A percentile compares a stretch with the other conserved stretches of the same genome.
These are phyloP conservation scores for Alaudala cheleensis DNA, from an alignment of 2,113 vertebrate genomes.

Conservation along the genomic window DNA sequence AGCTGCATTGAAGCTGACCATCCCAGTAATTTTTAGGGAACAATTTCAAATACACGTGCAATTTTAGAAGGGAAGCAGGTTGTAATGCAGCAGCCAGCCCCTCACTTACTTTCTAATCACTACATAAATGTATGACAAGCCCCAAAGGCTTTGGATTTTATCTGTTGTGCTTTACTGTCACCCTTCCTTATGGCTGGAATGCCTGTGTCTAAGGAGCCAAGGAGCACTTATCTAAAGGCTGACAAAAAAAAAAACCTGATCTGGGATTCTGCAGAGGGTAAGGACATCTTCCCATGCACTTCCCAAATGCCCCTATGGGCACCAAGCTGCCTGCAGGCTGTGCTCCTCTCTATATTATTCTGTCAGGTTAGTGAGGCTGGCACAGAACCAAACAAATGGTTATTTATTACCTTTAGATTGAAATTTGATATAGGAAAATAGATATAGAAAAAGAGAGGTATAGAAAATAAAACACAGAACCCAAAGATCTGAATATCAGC, in stretches of 20 bases:
- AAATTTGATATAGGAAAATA: not conserved
- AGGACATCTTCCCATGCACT: accelerated
- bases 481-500: not conserved
- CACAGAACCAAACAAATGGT: not conserved
- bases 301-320: not conserved
- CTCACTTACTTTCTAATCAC: not conserved
- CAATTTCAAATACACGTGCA: not conserved
- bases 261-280: not conserved
- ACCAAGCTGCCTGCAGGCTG: not conserved
- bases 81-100: not conserved
- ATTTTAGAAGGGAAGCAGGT: not conserved
- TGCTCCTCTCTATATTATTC: not conserved
- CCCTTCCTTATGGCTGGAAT: not conserved
- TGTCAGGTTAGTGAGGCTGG: not conserved
- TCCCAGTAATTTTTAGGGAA: not conserved
- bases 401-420: not conserved
- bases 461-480: not conserved
- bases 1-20: not conserved
- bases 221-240: not conserved
- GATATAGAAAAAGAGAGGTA: not conserved
- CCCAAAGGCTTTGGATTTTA: not conserved
- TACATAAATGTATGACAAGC: not conserved
- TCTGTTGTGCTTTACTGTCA: not conserved
- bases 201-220: not conserved
- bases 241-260: not conserved